These are phyloP conservation scores for Bungarus multicinctus DNA, from an alignment of 2,113 vertebrate species.

Conservation along the genomic window DNA sequence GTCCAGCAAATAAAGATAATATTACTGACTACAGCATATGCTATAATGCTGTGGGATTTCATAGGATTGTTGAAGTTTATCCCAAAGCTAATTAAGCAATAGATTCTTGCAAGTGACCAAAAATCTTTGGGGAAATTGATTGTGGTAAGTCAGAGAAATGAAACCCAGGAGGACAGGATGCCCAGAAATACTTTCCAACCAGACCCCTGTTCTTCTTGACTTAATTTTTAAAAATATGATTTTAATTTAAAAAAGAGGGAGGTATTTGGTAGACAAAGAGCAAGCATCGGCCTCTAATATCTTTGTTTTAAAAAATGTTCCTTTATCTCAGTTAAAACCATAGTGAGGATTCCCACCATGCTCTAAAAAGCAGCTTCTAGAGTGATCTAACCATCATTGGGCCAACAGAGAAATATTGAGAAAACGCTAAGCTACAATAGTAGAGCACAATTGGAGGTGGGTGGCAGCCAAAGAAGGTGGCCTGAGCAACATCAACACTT, in stretches of 20 bases:
- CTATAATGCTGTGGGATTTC: background rate
- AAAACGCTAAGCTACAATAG: background rate
- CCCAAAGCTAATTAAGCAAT: accelerated
- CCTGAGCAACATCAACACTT: background rate
- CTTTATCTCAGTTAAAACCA: background rate
- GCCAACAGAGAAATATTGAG: background rate
- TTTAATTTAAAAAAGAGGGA: background rate
- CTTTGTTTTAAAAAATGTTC: background rate
- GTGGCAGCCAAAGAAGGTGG: background rate
- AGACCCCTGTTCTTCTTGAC: background rate
- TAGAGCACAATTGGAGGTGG: background rate
- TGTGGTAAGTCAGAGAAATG: background rate
- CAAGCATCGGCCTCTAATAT: background rate
- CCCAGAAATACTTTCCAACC: background rate
- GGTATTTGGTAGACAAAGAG: background rate
- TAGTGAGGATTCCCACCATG: background rate
- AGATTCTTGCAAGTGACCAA: conserved; percentile 6
- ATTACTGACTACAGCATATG: accelerated
- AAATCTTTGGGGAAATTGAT: background rate
- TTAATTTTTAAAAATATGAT: background rate
- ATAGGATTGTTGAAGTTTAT: background rate
- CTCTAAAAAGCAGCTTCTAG: background rate
- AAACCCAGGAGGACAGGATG: background rate
- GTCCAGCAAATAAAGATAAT: background rate
- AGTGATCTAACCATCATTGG: background rate